Evolutionary conservation across 1,140 invertebrate genomes (phyloP).

Genomic region (Stegodyphus mimosarum): DNA sequence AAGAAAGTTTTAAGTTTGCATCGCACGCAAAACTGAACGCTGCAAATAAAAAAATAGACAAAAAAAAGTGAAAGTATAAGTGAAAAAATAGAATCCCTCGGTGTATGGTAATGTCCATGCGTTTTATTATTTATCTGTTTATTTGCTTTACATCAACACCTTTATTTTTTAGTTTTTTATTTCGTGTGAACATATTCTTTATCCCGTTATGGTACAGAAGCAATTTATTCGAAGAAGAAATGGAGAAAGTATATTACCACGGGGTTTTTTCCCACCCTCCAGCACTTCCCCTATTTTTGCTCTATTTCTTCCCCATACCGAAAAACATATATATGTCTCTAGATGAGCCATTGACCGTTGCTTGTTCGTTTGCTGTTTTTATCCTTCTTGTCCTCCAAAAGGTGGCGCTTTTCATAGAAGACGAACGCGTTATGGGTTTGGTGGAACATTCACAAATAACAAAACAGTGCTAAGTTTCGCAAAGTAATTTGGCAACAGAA

Average conservation of each 20-base stretch:
- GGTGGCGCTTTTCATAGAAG: conserved; percentile 36
- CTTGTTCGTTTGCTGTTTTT: conserved; percentile 25
- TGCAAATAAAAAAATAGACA: conserved; percentile 38
- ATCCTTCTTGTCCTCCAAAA: conserved; percentile 6
- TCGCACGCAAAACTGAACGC: conserved; percentile 48
- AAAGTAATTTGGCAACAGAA: too few species aligned
- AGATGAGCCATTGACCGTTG: conserved; percentile 51
- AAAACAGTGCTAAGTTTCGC: not conserved
- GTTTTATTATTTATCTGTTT: conserved; percentile 58
- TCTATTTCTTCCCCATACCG: conserved; percentile 42
- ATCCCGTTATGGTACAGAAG: conserved; percentile 53
- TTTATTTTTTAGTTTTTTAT: conserved; percentile 34
- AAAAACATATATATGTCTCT: conserved; percentile 24
- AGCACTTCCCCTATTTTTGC: conserved; percentile 23
- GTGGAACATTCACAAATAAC: conserved; percentile 36
- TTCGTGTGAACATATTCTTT: conserved; percentile 52
- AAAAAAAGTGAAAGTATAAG: conserved; percentile 27
- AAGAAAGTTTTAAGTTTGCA: conserved; percentile 58
- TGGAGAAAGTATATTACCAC: conserved; percentile 58
- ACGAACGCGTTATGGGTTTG: conserved; percentile 6
- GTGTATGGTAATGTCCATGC: conserved; percentile 58
- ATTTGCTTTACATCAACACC: conserved; percentile 60
- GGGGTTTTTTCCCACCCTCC: conserved; percentile 22
- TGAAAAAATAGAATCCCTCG: conserved; percentile 56
- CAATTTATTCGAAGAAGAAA: conserved; percentile 57